Evolutionary conservation across 1,140 invertebrate genomes (phyloP).

Genomic region (Laodelphax striatellus): DNA sequence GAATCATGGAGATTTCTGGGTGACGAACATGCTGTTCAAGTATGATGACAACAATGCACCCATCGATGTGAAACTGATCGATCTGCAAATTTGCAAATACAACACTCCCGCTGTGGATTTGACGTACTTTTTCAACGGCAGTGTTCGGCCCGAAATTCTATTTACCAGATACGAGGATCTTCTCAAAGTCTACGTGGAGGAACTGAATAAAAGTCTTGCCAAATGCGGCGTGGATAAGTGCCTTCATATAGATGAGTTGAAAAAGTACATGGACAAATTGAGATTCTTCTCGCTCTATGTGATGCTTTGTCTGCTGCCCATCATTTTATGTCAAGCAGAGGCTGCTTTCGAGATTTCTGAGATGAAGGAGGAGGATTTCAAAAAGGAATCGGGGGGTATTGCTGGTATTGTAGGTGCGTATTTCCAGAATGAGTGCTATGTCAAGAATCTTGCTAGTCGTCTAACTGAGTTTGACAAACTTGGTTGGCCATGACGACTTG

Average conservation of each 20-base stretch:
- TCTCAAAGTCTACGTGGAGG: background rate
- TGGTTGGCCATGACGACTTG: too few relatives aligned
- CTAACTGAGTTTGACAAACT: too few relatives aligned
- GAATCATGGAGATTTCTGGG: constrained; percentile 1
- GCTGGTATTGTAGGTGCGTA: too few relatives aligned
- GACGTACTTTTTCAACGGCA: background rate
- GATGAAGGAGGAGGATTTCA: too few relatives aligned
- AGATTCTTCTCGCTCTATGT: background rate
- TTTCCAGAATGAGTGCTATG: too few relatives aligned
- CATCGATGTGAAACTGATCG: constrained; percentile 1
- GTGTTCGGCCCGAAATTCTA: background rate
- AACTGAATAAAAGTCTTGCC: background rate
- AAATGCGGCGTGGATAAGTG: background rate
- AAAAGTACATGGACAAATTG: background rate
- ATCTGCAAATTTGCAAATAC: background rate
- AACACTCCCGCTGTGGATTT: background rate
- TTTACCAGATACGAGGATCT: background rate
- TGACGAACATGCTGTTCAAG: background rate
- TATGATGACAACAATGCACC: background rate
- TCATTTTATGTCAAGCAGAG: background rate
- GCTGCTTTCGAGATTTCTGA: too few relatives aligned
- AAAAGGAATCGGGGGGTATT: too few relatives aligned
- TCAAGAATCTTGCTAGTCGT: too few relatives aligned
- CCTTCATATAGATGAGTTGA: background rate
- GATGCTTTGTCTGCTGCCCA: background rate